A percentile compares a stretch with the other conserved stretches of the same genome.
Conservation (phyloP, 2,797 vertebrate species). For the Lagodon rhomboides region DNA sequence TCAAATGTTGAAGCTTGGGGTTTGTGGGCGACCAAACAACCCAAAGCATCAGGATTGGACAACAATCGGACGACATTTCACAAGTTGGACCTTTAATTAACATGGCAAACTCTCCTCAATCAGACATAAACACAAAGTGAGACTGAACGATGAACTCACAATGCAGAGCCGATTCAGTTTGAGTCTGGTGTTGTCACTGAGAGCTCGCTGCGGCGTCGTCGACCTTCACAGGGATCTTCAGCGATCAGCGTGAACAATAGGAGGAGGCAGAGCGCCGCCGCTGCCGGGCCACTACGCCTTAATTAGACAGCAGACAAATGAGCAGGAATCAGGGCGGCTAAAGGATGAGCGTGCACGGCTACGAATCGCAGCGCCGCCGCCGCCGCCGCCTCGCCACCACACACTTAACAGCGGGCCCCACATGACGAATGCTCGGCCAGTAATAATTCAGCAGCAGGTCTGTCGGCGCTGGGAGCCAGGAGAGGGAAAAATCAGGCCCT, state of each 20-base stretch:
- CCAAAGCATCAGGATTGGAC: too few relatives aligned
- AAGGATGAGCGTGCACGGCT: slow-evolving; percentile 41
- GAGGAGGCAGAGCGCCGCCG: slow-evolving; percentile 14
- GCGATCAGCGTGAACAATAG: slow-evolving; percentile 16
- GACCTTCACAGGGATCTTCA: not conserved
- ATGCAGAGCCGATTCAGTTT: too few relatives aligned
- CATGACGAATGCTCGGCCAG: slow-evolving; percentile 78
- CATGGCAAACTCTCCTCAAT: too few relatives aligned
- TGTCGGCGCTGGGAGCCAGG: slow-evolving; percentile 43
- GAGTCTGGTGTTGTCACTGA: too few relatives aligned
- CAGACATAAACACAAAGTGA: too few relatives aligned
- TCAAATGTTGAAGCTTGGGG: too few relatives aligned
- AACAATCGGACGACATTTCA: too few relatives aligned
- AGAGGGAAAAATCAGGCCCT: slow-evolving; percentile 58
- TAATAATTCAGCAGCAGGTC: slow-evolving; percentile 84
- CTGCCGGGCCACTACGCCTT: slow-evolving; percentile 44
- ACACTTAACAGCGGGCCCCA: slow-evolving; percentile 65
- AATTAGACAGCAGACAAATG: slow-evolving; percentile 79
- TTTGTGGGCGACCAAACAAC: too few relatives aligned
- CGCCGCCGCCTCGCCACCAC: slow-evolving; percentile 20
- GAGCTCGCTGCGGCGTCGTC: not conserved
- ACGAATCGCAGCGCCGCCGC: slow-evolving; percentile 8
- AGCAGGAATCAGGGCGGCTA: slow-evolving; percentile 27
- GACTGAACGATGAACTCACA: too few relatives aligned
- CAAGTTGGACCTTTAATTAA: too few relatives aligned